Base-by-base conservation (phyloP, 2,797 vertebrate genomes). In the Trachurus trachurus region DNA sequence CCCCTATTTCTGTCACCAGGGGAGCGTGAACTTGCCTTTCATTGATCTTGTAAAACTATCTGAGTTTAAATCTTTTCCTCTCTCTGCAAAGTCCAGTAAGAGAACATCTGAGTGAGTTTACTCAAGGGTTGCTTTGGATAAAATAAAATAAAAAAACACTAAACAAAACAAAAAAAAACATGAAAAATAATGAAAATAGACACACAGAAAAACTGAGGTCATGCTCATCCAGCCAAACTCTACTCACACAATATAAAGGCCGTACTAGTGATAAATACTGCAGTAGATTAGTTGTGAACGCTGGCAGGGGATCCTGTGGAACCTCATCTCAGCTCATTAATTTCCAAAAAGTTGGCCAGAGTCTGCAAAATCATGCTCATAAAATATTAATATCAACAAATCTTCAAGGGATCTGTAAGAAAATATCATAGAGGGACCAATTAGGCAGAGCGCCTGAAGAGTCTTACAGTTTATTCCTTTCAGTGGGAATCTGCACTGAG, bases 331-430 rank as follows among this genome's bases (percentile, higher is more conserved):
- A 89, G 91, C 92, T 95, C 94, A 93, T 96, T 96, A 92, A 95
- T 91, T 95, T 93, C 81, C 90, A 26, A 74, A 93, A 94, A 94
- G 92, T 93, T 95, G 95, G 93, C 94, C 88, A 26, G 88, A 80
- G 64, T 92, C 91, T 81, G 92, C 93, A 61, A 92, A 94, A 93
- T 76, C 87, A 88, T 70, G 26, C 91, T 94, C 89, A 85, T 93
- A 91, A 95, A 95, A 96, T 96, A 95, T 95, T 94, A 93, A 96
- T 92, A 91, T 94, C 91, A 90, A 96, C 94, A 95, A 96, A 94
- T 95, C 93, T 96, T 94, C 81, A 93, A 96, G 96, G 95, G 85
- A 92, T 91, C 88, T 90, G 92, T 93, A 91, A 76, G 89, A 94
- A 94, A 95, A 93, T 93, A 91, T 93, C 88, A 92, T 89, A 95